phyloP scores from a whole-genome alignment of 2,888 invertebrate species.

The Drepanosiphum platanoidis region DNA sequence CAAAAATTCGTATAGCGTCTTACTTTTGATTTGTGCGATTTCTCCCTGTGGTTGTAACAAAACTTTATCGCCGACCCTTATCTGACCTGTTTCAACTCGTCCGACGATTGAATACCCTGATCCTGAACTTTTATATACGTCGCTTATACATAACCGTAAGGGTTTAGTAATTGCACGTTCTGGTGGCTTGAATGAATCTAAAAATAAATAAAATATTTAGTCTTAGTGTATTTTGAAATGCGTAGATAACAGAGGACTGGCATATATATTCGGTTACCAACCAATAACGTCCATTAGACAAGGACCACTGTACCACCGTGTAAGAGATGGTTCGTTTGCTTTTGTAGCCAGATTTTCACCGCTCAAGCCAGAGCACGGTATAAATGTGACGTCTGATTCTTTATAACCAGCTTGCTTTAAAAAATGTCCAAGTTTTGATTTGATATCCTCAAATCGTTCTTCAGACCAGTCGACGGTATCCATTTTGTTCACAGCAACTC shows the following conservation, averaged over 20 bases:
- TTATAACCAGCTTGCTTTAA: slow-evolving; percentile 92
- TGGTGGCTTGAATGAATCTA: slow-evolving; percentile 85
- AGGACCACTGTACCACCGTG: slow-evolving; percentile 84
- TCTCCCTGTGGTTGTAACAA: slow-evolving; percentile 87
- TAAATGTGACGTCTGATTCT: slow-evolving; percentile 85
- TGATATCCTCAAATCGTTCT: slow-evolving; percentile 90
- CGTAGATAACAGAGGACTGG: neutral
- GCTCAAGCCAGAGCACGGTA: slow-evolving; percentile 95
- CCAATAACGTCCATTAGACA: slow-evolving; percentile 86
- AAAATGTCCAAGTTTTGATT: slow-evolving; percentile 81
- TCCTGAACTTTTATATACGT: slow-evolving; percentile 92
- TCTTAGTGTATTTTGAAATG: slow-evolving; percentile 3
- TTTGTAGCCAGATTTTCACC: slow-evolving; percentile 88
- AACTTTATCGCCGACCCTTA: slow-evolving; percentile 87
- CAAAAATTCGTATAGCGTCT: neutral
- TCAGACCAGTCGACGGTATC: slow-evolving; percentile 95
- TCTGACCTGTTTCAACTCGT: slow-evolving; percentile 88
- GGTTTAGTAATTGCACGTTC: slow-evolving; percentile 88
- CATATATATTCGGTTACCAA: slow-evolving; percentile 66
- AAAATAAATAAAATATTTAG: slow-evolving; percentile 64
- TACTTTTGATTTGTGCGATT: slow-evolving; percentile 82
- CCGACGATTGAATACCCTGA: slow-evolving; percentile 92
- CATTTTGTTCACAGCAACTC: slow-evolving; percentile 96
- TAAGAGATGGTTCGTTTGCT: slow-evolving; percentile 73
- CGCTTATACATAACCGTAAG: slow-evolving; percentile 90